Conservation (phyloP, 2,888 invertebrate species). For the Thymelicus lineola region DNA sequence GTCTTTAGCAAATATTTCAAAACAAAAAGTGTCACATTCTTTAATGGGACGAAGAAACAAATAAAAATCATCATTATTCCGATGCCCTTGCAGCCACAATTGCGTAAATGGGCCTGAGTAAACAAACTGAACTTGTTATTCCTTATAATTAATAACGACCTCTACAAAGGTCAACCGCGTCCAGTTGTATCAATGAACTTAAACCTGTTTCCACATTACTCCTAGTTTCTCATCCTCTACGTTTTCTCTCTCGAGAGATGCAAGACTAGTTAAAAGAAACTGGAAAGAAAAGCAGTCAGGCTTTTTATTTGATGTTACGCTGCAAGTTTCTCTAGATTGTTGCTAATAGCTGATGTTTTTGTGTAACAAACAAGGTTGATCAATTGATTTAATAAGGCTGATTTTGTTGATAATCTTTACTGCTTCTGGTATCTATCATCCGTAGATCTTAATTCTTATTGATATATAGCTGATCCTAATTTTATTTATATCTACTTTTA, state of each 20-base stretch:
- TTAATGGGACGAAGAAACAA: not conserved
- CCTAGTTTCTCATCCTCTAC: conserved; percentile 38
- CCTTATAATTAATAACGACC: conserved; percentile 36
- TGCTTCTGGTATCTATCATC: no score
- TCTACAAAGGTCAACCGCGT: conserved; percentile 43
- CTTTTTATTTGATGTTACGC: not conserved
- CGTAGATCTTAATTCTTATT: no score
- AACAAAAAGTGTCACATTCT: conserved; percentile 16
- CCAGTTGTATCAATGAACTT: conserved; percentile 46
- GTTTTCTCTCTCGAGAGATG: conserved; percentile 44
- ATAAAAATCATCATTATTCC: conserved; percentile 28
- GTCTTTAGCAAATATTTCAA: conserved; percentile 41
- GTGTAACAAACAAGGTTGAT: not conserved
- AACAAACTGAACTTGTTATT: conserved; percentile 9
- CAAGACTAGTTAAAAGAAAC: not conserved
- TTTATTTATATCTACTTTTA: no score
- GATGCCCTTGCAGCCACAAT: conserved; percentile 13
- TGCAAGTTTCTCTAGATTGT: not conserved
- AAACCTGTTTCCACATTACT: conserved; percentile 40
- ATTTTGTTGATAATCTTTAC: no score
- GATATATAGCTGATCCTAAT: no score
- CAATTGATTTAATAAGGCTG: not conserved
- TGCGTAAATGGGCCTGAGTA: conserved; percentile 14
- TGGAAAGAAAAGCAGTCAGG: not conserved
- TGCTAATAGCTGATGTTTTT: not conserved